Percentiles rank a stretch among this genome's conserved stretches.
phyloP scores from a whole-genome alignment of 2,113 vertebrate species.

The Ovis canadensis region DNA sequence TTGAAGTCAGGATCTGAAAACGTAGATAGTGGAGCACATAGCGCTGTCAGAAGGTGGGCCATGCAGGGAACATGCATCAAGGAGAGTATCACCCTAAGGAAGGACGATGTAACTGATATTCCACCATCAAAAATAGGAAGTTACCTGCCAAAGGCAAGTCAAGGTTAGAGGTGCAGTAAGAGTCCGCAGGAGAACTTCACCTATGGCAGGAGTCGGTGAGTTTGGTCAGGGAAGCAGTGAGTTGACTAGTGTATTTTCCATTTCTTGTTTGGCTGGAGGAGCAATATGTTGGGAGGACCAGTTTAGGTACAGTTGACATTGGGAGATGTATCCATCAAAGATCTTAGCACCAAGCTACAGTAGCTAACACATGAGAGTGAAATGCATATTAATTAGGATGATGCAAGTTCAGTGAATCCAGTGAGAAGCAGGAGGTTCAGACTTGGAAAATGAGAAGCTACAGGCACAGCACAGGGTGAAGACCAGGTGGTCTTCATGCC shows the following conservation, averaged over 20 bases:
- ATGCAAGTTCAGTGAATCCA: background rate
- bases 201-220: no score
- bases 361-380: background rate
- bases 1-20: background rate
- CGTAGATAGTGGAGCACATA: background rate
- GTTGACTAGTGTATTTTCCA: background rate
- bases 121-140: background rate
- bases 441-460: background rate
- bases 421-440: background rate
- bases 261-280: background rate
- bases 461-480: background rate
- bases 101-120: background rate
- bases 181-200: background rate
- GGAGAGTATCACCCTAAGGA: background rate
- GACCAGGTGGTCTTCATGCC: background rate
- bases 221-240: background rate
- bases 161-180: background rate
- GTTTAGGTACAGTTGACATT: background rate
- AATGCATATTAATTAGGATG: background rate
- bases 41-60: background rate
- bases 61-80: background rate
- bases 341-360: background rate
- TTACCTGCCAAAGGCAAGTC: background rate
- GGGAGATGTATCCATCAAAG: background rate
- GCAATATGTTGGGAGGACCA: background rate